Evolutionary conservation across 2,113 vertebrate genomes (phyloP), one percentile per base, ranked within the genome.

Genomic region (Capra hircus): DNA sequence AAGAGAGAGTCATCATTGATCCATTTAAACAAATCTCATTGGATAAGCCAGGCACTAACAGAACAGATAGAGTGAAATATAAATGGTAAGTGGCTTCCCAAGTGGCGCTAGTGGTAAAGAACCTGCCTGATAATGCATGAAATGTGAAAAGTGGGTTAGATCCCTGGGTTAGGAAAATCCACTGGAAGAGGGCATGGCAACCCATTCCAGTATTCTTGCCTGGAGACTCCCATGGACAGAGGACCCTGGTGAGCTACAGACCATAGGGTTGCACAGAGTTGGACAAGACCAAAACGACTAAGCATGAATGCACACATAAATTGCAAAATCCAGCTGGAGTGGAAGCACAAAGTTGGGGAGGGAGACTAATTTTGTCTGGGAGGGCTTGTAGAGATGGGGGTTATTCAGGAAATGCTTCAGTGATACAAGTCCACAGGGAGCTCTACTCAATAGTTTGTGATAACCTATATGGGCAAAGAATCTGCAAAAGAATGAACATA

Each of bases 251-350:
- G 21, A 21, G 21, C 67, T 74, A 25, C 21, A 25, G 67, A 40
- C 67, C 36, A 74, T 74, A 6, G 67, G 5, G 67, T 40, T 23
- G 19, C 67, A 23, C 67, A 74, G n/a, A 74, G n/a, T 23, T 0
- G 2, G n/a, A 74, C 10, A 74, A 74, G 36, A 40, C 67, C 0
- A 0, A 74, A 74, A 6, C 0, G 1, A 40, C n/a, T 74, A 74
- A 74, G 36, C 67, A 74, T 74, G 21, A 21, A 40, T 25, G 67
- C n/a, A 40, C 19, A 21, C 36, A 13, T 40, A 25, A 74, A 74
- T 40, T 0, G 0, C 40, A 74, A 74, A 74, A 74, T 8, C 15
- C 17, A 11, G 27, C 27, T 48, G 9, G 3, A 77, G 13, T 71
- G 23, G 13, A 55, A 88, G 19, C 36, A 55, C 33, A 48, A 30